Evolutionary conservation across 2,113 vertebrate genomes (phyloP).

Genomic region (Chaetodon auriga): DNA sequence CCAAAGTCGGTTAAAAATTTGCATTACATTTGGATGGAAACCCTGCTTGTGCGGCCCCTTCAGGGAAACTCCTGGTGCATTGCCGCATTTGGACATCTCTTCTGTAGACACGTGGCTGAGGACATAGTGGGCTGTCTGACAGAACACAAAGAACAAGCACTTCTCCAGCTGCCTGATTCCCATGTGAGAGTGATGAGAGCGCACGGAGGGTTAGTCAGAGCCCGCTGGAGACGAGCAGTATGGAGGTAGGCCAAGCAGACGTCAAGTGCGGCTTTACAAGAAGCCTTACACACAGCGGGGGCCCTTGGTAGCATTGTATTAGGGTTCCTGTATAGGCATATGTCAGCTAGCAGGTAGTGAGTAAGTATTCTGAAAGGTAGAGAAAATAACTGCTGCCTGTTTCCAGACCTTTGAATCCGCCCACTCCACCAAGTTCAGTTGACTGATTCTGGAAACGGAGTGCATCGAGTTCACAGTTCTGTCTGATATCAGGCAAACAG

Average conservation of each 20-base stretch:
- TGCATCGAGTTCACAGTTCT: no score
- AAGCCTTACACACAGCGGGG: constrained; percentile 31
- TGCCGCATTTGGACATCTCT: constrained; percentile 45
- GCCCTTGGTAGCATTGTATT: constrained; percentile 7
- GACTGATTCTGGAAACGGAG: no score
- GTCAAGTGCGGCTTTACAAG: constrained; percentile 46
- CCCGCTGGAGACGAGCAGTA: constrained; percentile 27
- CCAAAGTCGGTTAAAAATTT: no score
- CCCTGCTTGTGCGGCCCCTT: background rate
- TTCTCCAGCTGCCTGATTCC: constrained; percentile 69
- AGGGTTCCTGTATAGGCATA: constrained; percentile 32
- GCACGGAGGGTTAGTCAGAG: constrained; percentile 56
- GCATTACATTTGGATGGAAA: no score
- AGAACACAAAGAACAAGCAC: constrained; percentile 64
- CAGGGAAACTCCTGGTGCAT: constrained; percentile 44
- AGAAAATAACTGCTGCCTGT: background rate
- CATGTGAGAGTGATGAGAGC: constrained; percentile 55
- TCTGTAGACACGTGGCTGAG: constrained; percentile 51
- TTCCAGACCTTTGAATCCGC: no score
- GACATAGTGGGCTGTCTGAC: constrained; percentile 56
- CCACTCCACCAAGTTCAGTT: no score
- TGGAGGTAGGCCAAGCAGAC: constrained; percentile 53
- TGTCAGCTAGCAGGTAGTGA: constrained; percentile 28
- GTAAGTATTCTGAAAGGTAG: constrained; percentile 17
- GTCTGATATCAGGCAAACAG: no score